phyloP scores from a whole-genome alignment of 1,140 invertebrate genomes.

The Leptinotarsa lineolata region DNA sequence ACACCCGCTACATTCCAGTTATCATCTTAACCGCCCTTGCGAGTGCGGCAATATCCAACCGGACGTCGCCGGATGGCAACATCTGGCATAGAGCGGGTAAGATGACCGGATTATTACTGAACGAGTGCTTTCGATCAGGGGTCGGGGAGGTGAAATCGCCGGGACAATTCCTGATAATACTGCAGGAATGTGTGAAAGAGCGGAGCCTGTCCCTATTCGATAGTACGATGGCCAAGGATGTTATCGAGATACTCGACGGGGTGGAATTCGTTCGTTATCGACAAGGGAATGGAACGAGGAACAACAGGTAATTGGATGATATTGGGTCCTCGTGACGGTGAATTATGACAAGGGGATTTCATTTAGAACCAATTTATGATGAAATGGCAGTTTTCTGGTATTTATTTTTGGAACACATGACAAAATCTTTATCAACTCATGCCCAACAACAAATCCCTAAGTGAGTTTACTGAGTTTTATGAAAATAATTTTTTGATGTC shows the following conservation, averaged over 20 bases:
- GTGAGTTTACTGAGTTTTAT: no score
- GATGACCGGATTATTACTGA: conserved; percentile 24
- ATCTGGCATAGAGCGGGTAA: conserved; percentile 10
- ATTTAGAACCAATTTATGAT: no score
- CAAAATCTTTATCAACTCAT: no score
- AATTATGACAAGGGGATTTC: no score
- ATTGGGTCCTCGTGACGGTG: neutral
- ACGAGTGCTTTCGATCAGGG: conserved; percentile 10
- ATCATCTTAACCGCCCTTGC: neutral
- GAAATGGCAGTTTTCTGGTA: no score
- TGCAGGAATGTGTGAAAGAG: conserved; percentile 11
- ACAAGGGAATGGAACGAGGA: neutral
- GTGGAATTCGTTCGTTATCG: conserved; percentile 18
- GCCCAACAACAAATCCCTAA: no score
- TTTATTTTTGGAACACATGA: no score
- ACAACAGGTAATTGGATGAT: conserved; percentile 10
- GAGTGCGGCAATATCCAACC: neutral
- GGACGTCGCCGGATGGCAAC: conserved; percentile 5
- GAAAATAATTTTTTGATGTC: no score
- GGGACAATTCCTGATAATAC: conserved; percentile 15
- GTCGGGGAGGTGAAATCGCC: neutral
- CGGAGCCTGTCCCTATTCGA: conserved; percentile 2
- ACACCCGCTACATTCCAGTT: neutral
- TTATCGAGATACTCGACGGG: conserved; percentile 20
- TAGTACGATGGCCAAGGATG: conserved; percentile 1